Evolutionary conservation across 2,888 invertebrate genomes (phyloP), one percentile per base, ranked within the genome.

Genomic region (Melitaea athalia): DNA sequence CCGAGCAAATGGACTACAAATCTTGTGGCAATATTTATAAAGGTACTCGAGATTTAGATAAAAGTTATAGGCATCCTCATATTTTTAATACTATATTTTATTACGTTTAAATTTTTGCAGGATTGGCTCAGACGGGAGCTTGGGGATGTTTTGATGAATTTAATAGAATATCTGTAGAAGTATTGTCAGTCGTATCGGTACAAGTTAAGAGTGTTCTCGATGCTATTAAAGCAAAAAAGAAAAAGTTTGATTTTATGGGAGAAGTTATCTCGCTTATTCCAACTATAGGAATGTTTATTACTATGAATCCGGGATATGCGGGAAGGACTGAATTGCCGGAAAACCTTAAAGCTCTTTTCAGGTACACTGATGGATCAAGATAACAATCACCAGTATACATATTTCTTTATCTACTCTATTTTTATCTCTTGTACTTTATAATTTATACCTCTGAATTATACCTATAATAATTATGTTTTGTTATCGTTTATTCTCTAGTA

Each of bases 131-230:
- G 91, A 98, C 98, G 17, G 98, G 98, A 0, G 97, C 98, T 11
- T 98, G 98, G 98, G 98, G 98, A 45, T 99, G 99, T 84, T 99
- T 99, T 85, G 98, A 99, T 83, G 98, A 99, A 86, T 99, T 99
- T 87, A 99, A 99, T 88, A 94, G 98, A 68, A 99, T 99, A 79
- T 96, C 98, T 0, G 97, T 99, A 0, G 98, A 99, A 89, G 99
- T 99, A 69, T 87, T 99, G 69, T 99, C 98, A 49, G 99, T 99
- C 12, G 98, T 99, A 0, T 98, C 98, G 0, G 98, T 98, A 0
- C 99, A 99, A 92, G 98, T 98, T 0, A 97, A 97, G 84, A 94
- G 94, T 66, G 95, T 97, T 31, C 94, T 96, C 71, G 98, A 99
- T 84, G 98, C 98, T 11, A 96, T 99, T 69, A 97, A 97, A 84